A percentile compares a stretch with the other conserved stretches of the same genome.
phyloP scores from a whole-genome alignment of 2,888 invertebrate genomes.

The Meliscaeva auricollis region DNA sequence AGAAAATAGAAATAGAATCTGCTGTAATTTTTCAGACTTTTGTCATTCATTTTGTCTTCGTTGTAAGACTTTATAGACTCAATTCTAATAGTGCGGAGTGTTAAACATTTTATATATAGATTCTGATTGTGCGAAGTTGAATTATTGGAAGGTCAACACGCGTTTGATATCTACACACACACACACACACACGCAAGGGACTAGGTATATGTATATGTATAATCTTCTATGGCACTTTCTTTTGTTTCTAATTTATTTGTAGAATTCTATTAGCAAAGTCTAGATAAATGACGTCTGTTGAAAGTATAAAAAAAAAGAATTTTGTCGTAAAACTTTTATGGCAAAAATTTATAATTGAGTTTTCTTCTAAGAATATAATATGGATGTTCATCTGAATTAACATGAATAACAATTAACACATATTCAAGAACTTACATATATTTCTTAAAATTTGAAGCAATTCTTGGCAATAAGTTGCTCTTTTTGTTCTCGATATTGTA shows the following conservation, averaged over 20 bases:
- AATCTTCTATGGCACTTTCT: constrained; percentile 17
- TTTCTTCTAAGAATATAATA: neutral
- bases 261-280: constrained; percentile 22
- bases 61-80: no score
- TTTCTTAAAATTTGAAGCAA: no score
- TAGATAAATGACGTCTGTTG: constrained; percentile 19
- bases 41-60: no score
- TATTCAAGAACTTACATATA: no score
- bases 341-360: neutral
- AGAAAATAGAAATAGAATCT: no score
- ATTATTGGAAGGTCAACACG: constrained; percentile 68
- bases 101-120: constrained; percentile 10
- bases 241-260: constrained; percentile 27
- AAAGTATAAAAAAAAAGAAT: neutral
- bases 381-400: no score
- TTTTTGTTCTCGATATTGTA: no score
- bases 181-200: constrained; percentile 16
- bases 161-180: constrained; percentile 55
- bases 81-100: neutral
- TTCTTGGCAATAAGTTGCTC: no score
- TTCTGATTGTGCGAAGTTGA: constrained; percentile 42
- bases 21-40: no score
- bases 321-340: constrained; percentile 1
- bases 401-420: no score
- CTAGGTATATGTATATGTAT: neutral